Evolutionary conservation across 2,797 vertebrate species (phyloP).

Genomic region (Tachyglossus aculeatus): DNA sequence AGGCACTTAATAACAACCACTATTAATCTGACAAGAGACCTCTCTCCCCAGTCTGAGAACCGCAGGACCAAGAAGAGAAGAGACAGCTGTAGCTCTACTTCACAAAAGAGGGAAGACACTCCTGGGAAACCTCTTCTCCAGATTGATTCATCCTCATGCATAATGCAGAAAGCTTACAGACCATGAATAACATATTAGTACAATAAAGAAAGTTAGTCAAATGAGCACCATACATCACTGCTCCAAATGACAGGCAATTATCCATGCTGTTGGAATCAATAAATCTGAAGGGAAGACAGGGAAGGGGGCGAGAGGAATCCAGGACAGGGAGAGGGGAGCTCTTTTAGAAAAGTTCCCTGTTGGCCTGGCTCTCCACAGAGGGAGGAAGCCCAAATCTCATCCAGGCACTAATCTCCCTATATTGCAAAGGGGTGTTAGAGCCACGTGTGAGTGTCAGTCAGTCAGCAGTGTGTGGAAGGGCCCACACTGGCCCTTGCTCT

Average conservation of each 20-base stretch:
- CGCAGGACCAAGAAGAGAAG: background rate
- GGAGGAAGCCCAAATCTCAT: no score
- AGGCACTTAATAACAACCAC: no score
- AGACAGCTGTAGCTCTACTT: background rate
- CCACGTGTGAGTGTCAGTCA: no score
- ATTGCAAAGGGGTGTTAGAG: no score
- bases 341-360: background rate
- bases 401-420: no score
- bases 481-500: no score
- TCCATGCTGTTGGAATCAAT: fast-evolving
- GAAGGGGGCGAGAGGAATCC: background rate
- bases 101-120: background rate
- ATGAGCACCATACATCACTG: background rate
- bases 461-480: no score
- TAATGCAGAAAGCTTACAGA: background rate
- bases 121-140: background rate
- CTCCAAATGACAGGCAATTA: background rate
- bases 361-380: no score
- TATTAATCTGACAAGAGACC: no score
- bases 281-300: background rate
- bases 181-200: background rate
- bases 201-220: background rate
- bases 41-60: background rate
- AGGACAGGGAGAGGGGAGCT: background rate
- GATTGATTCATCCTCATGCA: background rate